Evolutionary conservation across 2,888 invertebrate species (phyloP), one percentile per base, ranked within the genome.

Genomic region (Autographa pulchrina): DNA sequence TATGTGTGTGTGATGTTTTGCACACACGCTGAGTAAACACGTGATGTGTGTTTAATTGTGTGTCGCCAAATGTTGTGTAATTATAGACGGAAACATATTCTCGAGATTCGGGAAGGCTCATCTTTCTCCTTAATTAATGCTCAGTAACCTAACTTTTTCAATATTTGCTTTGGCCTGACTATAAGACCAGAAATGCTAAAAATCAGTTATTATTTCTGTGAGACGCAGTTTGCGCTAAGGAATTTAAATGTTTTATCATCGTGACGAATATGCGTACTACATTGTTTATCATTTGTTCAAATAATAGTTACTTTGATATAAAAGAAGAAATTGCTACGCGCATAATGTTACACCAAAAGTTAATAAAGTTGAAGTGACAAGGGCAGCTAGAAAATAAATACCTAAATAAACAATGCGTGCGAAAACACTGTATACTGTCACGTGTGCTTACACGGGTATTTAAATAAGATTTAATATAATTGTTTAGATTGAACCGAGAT

Each of bases 31-130:
- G 54, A 64, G 56, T 62, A 79, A 80, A 79, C 73, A 72, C 62
- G 65, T 69, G 62, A 77, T 67, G 41, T 72, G 52, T 60, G 80
- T 67, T 65, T 69, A 70, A 76, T 75, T 79, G 41, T 77, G 64
- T 75, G 67, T 68, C 81, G 63, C 78, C 81, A 77, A 77, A 81
- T 72, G 61, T 77, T 60, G 31, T 56, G 59, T 25, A 62, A 77
- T 58, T 70, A 60, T 59, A 58, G 48, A 43, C 18, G n/a, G 25
- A 52, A 43, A 54, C 41, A 64, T 75, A 35, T 79, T 66, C 13
- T 62, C 60, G 7, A 58, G 43, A 52, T 31, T 66, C 25, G 54
- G 54, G 54, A 25, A 20, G 54, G 54, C 13, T 56, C 54, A 25
- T 13, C 14, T 56, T 13, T 20, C 54, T 7, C 13, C 20, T 20